These are phyloP conservation scores for Eugnorisma glareosa DNA, from an alignment of 2,888 invertebrate species.

Conservation along the genomic window DNA sequence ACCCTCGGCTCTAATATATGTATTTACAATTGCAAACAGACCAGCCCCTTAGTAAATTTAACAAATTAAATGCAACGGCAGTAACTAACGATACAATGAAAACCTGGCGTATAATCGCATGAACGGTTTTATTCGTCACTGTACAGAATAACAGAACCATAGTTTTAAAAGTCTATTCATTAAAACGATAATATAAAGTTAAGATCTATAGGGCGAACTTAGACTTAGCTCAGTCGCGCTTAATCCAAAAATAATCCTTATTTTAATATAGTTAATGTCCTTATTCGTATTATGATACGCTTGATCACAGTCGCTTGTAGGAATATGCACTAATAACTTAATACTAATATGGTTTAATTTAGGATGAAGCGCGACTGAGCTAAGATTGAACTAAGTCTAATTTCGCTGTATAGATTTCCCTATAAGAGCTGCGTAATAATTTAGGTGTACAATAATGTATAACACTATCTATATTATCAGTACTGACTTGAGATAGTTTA, in stretches of 20 bases:
- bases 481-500: conserved; percentile 13
- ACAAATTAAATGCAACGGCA: background rate
- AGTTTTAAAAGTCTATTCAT: background rate
- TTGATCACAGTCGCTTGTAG: background rate
- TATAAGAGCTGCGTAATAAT: background rate
- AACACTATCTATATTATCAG: background rate
- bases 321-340: background rate
- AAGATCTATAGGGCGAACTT: background rate
- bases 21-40: background rate
- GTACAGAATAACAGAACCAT: background rate
- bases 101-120: background rate
- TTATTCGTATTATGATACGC: background rate
- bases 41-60: background rate
- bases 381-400: background rate
- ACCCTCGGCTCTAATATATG: background rate
- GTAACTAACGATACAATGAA: background rate
- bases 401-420: background rate
- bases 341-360: background rate
- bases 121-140: background rate
- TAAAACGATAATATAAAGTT: background rate
- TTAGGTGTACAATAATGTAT: background rate
- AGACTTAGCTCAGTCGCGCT: background rate
- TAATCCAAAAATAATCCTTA: background rate
- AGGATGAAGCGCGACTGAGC: background rate
- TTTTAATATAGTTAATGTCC: background rate